phyloP scores from a whole-genome alignment of 2,888 invertebrate species.

The Ophion costatus region DNA sequence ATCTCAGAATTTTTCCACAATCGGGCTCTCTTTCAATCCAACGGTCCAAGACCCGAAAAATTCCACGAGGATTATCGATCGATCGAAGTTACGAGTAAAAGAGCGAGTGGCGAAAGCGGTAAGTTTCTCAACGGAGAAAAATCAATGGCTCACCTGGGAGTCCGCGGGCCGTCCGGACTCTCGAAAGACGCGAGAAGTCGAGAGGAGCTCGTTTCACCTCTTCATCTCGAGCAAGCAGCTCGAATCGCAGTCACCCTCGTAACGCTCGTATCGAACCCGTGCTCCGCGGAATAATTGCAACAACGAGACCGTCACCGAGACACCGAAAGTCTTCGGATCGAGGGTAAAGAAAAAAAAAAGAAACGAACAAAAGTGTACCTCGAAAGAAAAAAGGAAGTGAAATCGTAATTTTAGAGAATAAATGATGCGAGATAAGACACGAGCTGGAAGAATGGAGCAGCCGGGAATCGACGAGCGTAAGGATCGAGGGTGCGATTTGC shows the following conservation, averaged over 20 bases:
- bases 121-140: neutral
- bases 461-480: slow-evolving; percentile 28
- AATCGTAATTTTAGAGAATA: slow-evolving; percentile 7
- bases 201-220: slow-evolving; percentile 46
- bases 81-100: neutral
- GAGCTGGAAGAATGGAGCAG: slow-evolving; percentile 39
- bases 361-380: neutral
- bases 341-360: neutral
- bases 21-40: no score
- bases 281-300: neutral
- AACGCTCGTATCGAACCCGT: neutral
- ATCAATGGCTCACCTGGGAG: slow-evolving; percentile 57
- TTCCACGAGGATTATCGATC: no score
- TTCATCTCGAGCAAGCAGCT: slow-evolving; percentile 20
- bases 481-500: slow-evolving; percentile 59
- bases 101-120: neutral
- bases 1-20: no score
- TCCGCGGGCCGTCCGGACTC: slow-evolving; percentile 55
- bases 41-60: no score
- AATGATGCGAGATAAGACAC: neutral
- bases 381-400: neutral
- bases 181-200: slow-evolving; percentile 62
- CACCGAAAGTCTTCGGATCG: no score
- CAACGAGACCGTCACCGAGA: no score
- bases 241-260: neutral